Evolutionary conservation across 2,797 vertebrate species (phyloP).

Genomic region (Arrhamphus sclerolepis): DNA sequence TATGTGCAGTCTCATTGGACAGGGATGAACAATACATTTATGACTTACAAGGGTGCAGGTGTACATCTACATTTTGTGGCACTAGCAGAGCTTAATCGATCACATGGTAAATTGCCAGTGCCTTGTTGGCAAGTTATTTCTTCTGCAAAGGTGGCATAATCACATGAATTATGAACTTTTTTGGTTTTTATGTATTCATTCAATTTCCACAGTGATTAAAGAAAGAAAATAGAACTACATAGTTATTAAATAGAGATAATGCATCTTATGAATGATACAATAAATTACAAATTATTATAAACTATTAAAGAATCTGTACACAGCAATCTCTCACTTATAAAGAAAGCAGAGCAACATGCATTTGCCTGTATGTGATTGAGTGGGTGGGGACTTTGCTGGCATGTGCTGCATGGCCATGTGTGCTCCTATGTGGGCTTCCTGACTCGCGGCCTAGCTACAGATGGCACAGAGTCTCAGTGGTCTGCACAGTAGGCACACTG

Average conservation of each 20-base stretch:
- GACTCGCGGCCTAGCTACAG: constrained; percentile 81
- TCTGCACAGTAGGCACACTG: constrained; percentile 64
- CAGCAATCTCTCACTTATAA: constrained; percentile 6
- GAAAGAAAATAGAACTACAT: too few species aligned
- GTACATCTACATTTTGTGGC: constrained; percentile 49
- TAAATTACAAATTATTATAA: too few species aligned
- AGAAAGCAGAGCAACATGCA: constrained; percentile 26
- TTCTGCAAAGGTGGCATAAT: constrained; percentile 55
- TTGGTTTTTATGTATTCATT: neutral
- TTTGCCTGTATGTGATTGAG: constrained; percentile 41
- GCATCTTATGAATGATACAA: too few species aligned
- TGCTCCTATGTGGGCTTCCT: constrained; percentile 81
- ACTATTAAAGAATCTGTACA: neutral
- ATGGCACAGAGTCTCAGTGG: constrained; percentile 76
- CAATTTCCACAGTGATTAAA: neutral
- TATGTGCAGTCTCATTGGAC: constrained; percentile 49
- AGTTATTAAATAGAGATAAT: too few species aligned
- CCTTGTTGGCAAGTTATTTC: constrained; percentile 60
- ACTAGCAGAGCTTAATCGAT: constrained; percentile 58
- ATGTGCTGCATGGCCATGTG: constrained; percentile 76
- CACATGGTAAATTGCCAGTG: constrained; percentile 50
- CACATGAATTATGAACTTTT: constrained; percentile 40
- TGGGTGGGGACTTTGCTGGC: constrained; percentile 69
- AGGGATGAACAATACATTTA: constrained; percentile 63
- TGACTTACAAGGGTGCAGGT: constrained; percentile 53